Base-by-base conservation (phyloP, 2,797 vertebrate genomes). In the Chiloscyllium punctatum region DNA sequence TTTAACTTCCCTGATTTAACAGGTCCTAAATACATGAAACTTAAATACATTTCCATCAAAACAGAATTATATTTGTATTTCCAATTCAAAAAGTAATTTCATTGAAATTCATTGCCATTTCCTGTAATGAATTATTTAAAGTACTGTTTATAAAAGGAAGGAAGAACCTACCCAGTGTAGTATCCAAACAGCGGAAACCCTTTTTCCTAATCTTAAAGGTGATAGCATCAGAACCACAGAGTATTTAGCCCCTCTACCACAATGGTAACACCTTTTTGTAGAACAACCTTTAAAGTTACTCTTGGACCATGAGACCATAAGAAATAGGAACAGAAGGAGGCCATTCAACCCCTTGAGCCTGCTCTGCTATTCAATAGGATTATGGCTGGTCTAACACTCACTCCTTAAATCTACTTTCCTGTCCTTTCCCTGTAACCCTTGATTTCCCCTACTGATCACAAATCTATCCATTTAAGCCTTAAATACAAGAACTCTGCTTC, bases 61-160 rank as follows among this genome's bases (percentile, higher is more conserved):
- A 68, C 62, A 92, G 42, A 92, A 92, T 66, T 62, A 68, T 91
- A 23, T 66, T 91, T 91, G 7, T 68, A 91, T 91, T 91, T 68
- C 1, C 4, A 16, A 92, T 13, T 92, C 21, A 69, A 42, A 37
- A 21, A 69, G 1, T 92, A 69, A 68, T 92, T 92, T 68, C 27
- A 16, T 62, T 69, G 90, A 37, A 92, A 69, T 92, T 23, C 9
- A 18, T n/a, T 37, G 42, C 33, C 18, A 42, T 42, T 68, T 69
- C 66, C 21, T 23, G 0, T 2, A 69, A 69, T 37, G 66, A 42
- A 42, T 69, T 42, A 69, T 69, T 92, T 92, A 21, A 3, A 27
- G 82, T 18, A 92, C n/a, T 1, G n/a, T 5, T 23, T 42, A 18
- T 2, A 84, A 84, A 21, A 69, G 37, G 62, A 37, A 68, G 7